Evolutionary conservation across 1,140 invertebrate species (phyloP), one percentile per base, ranked within the genome.

Genomic region (Atopsyche davidsoni): DNA sequence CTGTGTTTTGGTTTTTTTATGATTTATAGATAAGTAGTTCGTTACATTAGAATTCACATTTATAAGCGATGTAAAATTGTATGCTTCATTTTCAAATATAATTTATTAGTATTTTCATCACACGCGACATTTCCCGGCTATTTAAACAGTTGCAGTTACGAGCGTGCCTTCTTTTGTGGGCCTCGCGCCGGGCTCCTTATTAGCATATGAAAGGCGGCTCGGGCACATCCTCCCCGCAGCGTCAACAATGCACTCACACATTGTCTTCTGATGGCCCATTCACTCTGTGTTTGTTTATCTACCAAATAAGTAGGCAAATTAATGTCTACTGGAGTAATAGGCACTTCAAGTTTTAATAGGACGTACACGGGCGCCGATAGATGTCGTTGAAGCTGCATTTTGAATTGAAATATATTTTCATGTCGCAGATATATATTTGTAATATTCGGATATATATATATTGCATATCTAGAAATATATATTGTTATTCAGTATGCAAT

Each of bases 101-200:
- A n/a, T n/a, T n/a, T n/a, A n/a, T n/a, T n/a, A n/a, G n/a, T n/a
- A n/a, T n/a, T n/a, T n/a, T n/a, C n/a, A n/a, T n/a, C n/a, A n/a
- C n/a, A n/a, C n/a, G n/a, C n/a, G n/a, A n/a, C n/a, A n/a, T n/a
- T 55, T 34, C 48, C 38, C 3, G 34, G 47, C 40, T 56, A 40
- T 56, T 56, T 56, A 46, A 48, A 24, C 54, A 56, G 48, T 51
- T 56, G 54, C 14, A 46, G 51, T 56, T 47, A 48, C 45, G 40
- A 49, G 35, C 39, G 44, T 51, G 44, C 47, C 32, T 43, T 17
- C 40, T 46, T 51, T 56, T 42, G 28, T 46, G 48, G 45, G 39
- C 34, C 31, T 14, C 2, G 36, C 46, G 13, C 34, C 13, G 17
- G 4, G 16, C 22, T 34, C 9, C 38, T 49, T 44, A 55, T 55